phyloP scores from a whole-genome alignment of 1,140 invertebrate species.

The Samia ricini region DNA sequence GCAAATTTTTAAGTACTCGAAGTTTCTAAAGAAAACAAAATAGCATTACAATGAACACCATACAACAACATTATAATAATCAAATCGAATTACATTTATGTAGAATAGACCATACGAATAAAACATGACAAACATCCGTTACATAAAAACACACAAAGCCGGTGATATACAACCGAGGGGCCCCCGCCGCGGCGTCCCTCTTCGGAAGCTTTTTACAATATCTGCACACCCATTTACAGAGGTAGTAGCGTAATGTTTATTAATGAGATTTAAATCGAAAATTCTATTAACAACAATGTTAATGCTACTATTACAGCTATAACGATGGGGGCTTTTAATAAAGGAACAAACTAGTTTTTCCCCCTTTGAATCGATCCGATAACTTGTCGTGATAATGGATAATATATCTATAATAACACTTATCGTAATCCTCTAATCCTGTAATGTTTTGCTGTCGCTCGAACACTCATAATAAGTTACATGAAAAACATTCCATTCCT shows the following conservation, averaged over 20 bases:
- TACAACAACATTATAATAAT: neutral
- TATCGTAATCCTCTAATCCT: neutral
- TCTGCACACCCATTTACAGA: slow-evolving; percentile 45
- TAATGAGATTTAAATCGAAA: slow-evolving; percentile 41
- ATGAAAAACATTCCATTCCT: neutral
- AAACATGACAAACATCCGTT: neutral
- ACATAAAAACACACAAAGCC: neutral
- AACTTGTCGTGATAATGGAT: neutral
- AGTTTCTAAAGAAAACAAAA: neutral
- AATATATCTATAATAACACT: neutral
- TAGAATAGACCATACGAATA: neutral
- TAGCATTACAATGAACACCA: neutral
- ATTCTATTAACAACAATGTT: slow-evolving; percentile 41
- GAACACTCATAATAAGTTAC: too few relatives aligned
- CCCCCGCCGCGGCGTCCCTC: slow-evolving; percentile 30
- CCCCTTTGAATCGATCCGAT: neutral
- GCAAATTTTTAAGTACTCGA: too few relatives aligned
- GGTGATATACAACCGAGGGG: neutral
- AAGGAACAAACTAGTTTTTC: slow-evolving; percentile 14
- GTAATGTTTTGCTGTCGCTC: neutral
- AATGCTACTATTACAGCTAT: slow-evolving; percentile 18
- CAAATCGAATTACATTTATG: neutral
- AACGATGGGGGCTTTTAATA: slow-evolving; percentile 2
- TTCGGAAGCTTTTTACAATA: slow-evolving; percentile 40
- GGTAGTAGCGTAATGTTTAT: slow-evolving; percentile 47